phyloP scores from a whole-genome alignment of 2,797 vertebrate genomes.

The Acestrorhynchus altus region DNA sequence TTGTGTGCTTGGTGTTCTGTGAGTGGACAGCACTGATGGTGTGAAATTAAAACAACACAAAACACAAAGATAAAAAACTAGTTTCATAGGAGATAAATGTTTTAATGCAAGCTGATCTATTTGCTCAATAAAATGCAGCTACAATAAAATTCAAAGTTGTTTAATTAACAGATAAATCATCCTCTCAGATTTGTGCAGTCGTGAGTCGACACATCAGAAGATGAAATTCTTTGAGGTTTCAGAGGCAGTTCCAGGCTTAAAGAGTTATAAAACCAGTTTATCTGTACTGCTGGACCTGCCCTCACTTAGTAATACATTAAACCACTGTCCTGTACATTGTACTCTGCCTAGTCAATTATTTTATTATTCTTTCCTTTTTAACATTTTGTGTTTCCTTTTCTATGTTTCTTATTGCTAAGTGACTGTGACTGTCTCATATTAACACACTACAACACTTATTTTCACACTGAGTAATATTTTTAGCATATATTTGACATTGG shows the following conservation, averaged over 20 bases:
- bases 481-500: no score
- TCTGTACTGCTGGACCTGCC: constrained; percentile 84
- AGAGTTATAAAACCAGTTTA: constrained; percentile 90
- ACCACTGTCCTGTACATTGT: constrained; percentile 82
- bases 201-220: not conserved
- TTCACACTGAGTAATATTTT: no score
- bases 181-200: not conserved
- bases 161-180: not conserved
- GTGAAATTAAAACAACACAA: no score
- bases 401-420: no score
- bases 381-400: not conserved
- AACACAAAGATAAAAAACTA: no score
- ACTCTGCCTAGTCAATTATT: constrained; percentile 68
- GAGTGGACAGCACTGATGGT: no score
- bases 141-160: not conserved
- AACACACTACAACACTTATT: no score
- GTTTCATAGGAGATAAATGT: no score
- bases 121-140: not conserved
- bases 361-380: constrained; percentile 9
- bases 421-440: no score
- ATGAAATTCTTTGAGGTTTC: constrained; percentile 65
- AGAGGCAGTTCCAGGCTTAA: constrained; percentile 71
- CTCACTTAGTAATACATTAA: constrained; percentile 91
- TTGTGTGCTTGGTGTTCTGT: no score
- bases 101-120: no score